Conservation (phyloP, 1,140 invertebrate genomes). For the Carcinoscorpius rotundicauda region DNA sequence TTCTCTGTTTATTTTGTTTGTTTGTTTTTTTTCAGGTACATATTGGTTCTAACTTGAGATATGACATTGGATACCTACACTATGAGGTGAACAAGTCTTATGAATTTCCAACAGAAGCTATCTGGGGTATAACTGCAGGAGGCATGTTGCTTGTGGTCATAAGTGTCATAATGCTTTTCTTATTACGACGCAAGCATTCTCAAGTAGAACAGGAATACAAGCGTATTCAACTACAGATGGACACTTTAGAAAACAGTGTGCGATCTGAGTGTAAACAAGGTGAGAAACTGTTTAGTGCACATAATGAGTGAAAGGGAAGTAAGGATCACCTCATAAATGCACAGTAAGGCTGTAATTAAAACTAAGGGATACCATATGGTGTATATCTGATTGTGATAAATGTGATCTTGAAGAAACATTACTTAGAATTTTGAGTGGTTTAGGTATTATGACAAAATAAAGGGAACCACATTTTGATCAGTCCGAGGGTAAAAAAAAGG, state of each 20-base stretch:
- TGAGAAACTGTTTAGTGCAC: slow-evolving; percentile 26
- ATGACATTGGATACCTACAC: slow-evolving; percentile 21
- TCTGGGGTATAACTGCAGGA: slow-evolving; percentile 24
- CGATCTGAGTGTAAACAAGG: slow-evolving; percentile 93
- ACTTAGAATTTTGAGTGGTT: too few relatives aligned
- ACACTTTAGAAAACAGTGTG: slow-evolving; percentile 96
- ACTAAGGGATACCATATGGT: too few relatives aligned
- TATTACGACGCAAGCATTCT: slow-evolving; percentile 81
- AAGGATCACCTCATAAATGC: too few relatives aligned
- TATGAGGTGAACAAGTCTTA: slow-evolving; percentile 46
- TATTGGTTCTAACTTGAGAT: slow-evolving; percentile 20
- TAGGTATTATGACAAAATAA: too few relatives aligned
- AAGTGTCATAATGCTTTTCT: slow-evolving; percentile 69
- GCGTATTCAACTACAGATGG: slow-evolving; percentile 97
- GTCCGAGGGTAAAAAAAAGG: too few relatives aligned
- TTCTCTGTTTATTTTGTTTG: too few relatives aligned
- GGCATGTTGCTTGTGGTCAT: slow-evolving; percentile 31
- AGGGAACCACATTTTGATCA: too few relatives aligned
- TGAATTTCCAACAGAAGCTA: slow-evolving; percentile 48
- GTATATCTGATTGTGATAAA: too few relatives aligned
- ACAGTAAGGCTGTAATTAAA: too few relatives aligned
- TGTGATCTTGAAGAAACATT: too few relatives aligned
- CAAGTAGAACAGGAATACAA: slow-evolving; percentile 93
- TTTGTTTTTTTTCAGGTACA: slow-evolving; percentile 42
- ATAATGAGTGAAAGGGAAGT: too few relatives aligned